Percentiles rank a stretch among this genome's conserved stretches.
These are phyloP conservation scores for Pseudomyrmex cubaensis DNA, from an alignment of 1,140 invertebrate genomes.

Conservation along the genomic window DNA sequence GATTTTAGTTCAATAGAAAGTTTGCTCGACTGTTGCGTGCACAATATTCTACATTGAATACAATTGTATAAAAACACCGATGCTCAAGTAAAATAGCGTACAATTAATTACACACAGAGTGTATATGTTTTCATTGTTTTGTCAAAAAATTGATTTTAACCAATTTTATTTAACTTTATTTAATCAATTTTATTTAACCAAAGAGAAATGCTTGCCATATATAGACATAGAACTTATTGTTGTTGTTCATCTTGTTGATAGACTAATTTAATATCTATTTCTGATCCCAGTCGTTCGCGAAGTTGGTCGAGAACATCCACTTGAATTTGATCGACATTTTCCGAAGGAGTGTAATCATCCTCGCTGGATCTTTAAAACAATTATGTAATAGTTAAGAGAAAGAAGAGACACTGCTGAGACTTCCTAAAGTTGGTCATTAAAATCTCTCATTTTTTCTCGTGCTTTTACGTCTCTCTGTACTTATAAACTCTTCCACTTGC, in stretches of 20 bases:
- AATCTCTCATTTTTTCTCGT: not conserved
- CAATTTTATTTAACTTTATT: too few species aligned
- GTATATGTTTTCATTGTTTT: not conserved
- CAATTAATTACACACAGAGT: not conserved
- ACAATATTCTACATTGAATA: not conserved
- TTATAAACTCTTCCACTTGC: not conserved
- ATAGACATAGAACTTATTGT: slow-evolving; percentile 21
- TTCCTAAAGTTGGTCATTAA: slow-evolving; percentile 2
- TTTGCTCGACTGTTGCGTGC: not conserved
- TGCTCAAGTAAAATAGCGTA: too few species aligned
- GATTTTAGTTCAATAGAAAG: not conserved
- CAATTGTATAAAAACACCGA: not conserved
- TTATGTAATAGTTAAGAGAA: slow-evolving; percentile 32
- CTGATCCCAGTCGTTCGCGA: slow-evolving; percentile 75
- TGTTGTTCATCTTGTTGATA: slow-evolving; percentile 74
- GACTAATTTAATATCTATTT: slow-evolving; percentile 71
- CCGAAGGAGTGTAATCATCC: slow-evolving; percentile 95
- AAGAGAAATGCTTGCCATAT: not conserved
- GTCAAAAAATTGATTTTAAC: not conserved
- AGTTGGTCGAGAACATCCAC: slow-evolving; percentile 86
- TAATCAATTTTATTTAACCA: slow-evolving; percentile 36
- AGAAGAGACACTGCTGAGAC: slow-evolving; percentile 2
- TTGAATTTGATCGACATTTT: slow-evolving; percentile 91
- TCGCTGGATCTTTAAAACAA: slow-evolving; percentile 87
- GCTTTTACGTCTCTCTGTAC: slow-evolving; percentile 48